phyloP scores from a whole-genome alignment of 2,888 invertebrate genomes.

The Ecdyonurus torrentis region DNA sequence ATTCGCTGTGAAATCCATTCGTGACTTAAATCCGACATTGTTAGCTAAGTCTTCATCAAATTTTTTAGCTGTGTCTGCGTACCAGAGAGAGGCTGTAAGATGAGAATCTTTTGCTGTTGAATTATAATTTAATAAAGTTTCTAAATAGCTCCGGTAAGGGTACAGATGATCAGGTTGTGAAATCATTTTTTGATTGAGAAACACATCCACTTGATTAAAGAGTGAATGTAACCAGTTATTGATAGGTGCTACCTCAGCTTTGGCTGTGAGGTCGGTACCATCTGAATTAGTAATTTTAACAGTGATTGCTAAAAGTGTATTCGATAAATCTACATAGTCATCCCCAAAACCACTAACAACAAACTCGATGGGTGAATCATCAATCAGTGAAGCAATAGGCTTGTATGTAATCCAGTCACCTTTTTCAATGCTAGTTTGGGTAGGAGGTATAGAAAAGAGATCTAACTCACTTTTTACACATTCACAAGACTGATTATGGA shows the following conservation, averaged over 20 bases:
- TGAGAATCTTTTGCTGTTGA: too few species aligned
- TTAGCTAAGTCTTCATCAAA: too few species aligned
- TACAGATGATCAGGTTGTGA: background rate
- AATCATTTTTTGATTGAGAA: background rate
- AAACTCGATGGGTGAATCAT: constrained; percentile 15
- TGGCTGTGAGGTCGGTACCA: background rate
- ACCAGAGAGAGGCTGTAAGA: too few species aligned
- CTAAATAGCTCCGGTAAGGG: too few species aligned
- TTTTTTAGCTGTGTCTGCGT: too few species aligned
- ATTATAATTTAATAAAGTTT: too few species aligned
- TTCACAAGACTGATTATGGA: constrained; percentile 4
- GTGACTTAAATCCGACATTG: background rate
- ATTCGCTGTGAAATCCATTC: background rate
- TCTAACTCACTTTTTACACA: background rate
- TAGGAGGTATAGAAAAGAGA: background rate
- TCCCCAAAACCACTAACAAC: constrained; percentile 15
- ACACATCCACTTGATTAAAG: background rate
- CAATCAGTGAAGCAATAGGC: too few species aligned
- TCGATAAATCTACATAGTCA: constrained; percentile 15
- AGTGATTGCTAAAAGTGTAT: background rate
- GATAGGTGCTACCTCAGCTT: background rate
- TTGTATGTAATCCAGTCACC: too few species aligned
- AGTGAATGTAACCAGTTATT: constrained; percentile 1
- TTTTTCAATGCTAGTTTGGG: constrained; percentile 1
- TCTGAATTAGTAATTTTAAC: background rate